These are phyloP conservation scores for Tetramorium parvispinum DNA, from an alignment of 1,140 invertebrate genomes.

Conservation along the genomic window DNA sequence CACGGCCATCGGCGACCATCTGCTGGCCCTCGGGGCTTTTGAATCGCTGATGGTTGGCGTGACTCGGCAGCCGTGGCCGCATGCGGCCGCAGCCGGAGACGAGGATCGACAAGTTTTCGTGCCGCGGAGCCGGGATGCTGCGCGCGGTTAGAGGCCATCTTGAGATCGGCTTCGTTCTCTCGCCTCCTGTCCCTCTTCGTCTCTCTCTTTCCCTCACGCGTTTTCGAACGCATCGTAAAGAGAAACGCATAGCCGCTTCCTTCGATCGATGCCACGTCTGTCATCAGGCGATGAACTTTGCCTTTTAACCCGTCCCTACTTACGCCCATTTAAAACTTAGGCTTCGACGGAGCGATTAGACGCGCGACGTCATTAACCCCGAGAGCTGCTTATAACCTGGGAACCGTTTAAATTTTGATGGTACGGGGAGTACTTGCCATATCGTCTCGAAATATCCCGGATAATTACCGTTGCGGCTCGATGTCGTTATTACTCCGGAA, in stretches of 20 bases:
- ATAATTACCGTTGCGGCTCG: slow-evolving; percentile 40
- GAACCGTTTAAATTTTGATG: slow-evolving; percentile 53
- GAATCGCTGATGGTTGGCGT: slow-evolving; percentile 85
- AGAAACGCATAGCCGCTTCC: slow-evolving; percentile 5
- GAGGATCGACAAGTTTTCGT: slow-evolving; percentile 49
- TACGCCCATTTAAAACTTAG: slow-evolving; percentile 52
- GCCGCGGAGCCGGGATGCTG: slow-evolving; percentile 19
- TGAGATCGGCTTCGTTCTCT: background rate
- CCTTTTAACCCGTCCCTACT: slow-evolving; percentile 41
- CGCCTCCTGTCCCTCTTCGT: slow-evolving; percentile 56
- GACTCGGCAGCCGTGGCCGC: slow-evolving; percentile 80
- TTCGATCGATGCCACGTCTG: slow-evolving; percentile 47
- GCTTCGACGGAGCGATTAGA: slow-evolving; percentile 49
- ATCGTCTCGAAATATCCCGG: slow-evolving; percentile 17
- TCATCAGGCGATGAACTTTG: slow-evolving; percentile 50
- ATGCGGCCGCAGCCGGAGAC: slow-evolving; percentile 66
- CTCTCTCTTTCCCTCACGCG: background rate
- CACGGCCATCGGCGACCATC: slow-evolving; percentile 79
- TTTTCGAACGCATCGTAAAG: background rate
- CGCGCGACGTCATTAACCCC: slow-evolving; percentile 54
- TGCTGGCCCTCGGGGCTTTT: slow-evolving; percentile 83
- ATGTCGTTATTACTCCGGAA: slow-evolving; percentile 26
- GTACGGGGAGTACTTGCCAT: background rate
- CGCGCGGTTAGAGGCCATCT: slow-evolving; percentile 24
- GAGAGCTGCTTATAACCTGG: slow-evolving; percentile 33